Percentiles rank a stretch among this genome's conserved stretches.
Evolutionary conservation across 2,113 vertebrate genomes (phyloP).

Genomic region (Chroicocephalus ridibundus): DNA sequence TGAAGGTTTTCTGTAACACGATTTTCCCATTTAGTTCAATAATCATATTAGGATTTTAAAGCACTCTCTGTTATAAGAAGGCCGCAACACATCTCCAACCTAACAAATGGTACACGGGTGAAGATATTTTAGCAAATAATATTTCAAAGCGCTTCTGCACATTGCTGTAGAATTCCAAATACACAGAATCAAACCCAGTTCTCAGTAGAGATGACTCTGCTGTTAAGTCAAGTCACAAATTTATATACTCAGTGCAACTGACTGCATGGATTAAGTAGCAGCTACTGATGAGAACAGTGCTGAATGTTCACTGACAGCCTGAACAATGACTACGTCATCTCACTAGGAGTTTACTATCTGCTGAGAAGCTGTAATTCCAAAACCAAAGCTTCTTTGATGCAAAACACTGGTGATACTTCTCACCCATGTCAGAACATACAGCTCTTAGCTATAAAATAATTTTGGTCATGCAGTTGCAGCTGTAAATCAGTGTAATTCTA

Average conservation of each 20-base stretch:
- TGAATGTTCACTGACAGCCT: neutral
- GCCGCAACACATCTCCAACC: neutral
- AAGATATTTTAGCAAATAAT: neutral
- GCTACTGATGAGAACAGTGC: neutral
- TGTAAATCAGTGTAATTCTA: neutral
- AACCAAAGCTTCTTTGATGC: neutral
- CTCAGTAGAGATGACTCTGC: neutral
- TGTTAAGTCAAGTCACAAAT: neutral
- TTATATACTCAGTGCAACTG: neutral
- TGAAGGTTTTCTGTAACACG: slow-evolving; percentile 25
- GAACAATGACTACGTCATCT: neutral
- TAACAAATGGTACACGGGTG: neutral
- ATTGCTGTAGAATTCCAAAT: neutral
- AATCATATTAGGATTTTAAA: neutral
- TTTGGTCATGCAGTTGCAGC: neutral
- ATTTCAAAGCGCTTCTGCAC: neutral
- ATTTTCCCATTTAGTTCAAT: slow-evolving; percentile 17
- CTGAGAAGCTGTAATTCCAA: neutral
- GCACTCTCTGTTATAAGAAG: neutral
- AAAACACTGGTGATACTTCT: neutral
- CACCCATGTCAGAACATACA: neutral
- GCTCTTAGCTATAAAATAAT: neutral
- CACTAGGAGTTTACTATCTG: neutral
- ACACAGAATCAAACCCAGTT: neutral
- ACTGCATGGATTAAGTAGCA: neutral